Percentiles rank a stretch among this genome's conserved stretches.
phyloP scores from a whole-genome alignment of 1,140 invertebrate genomes.

The Bombus waltoni region DNA sequence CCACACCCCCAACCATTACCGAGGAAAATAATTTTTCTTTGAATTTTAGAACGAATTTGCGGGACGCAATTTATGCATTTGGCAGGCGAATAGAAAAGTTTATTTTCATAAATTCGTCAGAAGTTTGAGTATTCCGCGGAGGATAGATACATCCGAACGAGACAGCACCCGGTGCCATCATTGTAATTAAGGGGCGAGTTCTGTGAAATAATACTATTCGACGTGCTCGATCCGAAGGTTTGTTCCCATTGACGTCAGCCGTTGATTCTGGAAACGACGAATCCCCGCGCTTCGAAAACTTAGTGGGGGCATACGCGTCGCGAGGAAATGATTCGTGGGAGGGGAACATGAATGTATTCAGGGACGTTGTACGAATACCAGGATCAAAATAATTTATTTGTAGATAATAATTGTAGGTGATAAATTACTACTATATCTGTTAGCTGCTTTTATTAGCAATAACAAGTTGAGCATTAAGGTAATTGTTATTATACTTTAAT shows the following conservation, averaged over 20 bases:
- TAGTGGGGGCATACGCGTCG: conserved; percentile 17
- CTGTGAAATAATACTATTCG: conserved; percentile 54
- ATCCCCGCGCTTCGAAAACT: conserved; percentile 45
- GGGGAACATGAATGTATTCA: conserved; percentile 26
- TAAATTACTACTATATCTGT: no score
- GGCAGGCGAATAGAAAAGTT: neutral
- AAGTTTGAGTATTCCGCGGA: neutral
- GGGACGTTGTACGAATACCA: conserved; percentile 34
- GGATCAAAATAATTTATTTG: neutral
- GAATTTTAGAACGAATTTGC: neutral
- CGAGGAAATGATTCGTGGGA: conserved; percentile 12
- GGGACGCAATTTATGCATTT: neutral
- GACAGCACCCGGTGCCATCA: no score
- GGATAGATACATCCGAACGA: neutral
- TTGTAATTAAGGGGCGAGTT: conserved; percentile 29
- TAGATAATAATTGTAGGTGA: neutral
- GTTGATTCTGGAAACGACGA: conserved; percentile 59
- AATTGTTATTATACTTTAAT: neutral
- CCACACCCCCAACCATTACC: neutral
- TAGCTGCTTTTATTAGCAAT: neutral
- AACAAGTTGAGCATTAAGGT: neutral
- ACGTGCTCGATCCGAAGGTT: conserved; percentile 46
- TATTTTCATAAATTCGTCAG: neutral
- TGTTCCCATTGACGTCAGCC: conserved; percentile 65
- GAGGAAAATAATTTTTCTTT: neutral